phyloP scores from a whole-genome alignment of 2,888 invertebrate species.

The Euspilapteryx auroguttella region DNA sequence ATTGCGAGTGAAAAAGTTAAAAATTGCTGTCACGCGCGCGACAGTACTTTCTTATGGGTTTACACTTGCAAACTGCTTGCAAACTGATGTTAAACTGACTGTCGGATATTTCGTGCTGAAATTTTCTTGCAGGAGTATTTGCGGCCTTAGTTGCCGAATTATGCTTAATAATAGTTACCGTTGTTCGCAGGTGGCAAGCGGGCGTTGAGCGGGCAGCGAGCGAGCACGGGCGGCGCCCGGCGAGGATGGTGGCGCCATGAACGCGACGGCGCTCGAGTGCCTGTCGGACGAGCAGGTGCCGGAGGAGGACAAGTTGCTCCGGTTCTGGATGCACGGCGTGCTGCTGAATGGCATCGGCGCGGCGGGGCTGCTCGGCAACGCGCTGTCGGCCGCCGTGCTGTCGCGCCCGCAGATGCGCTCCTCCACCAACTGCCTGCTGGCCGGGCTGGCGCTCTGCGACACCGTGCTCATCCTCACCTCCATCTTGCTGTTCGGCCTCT shows the following conservation, averaged over 20 bases:
- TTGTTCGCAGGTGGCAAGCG: constrained; percentile 16
- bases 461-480: constrained; percentile 87
- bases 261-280: constrained; percentile 17
- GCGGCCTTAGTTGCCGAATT: no score
- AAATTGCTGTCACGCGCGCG: no score
- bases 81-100: no score
- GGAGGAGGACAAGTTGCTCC: constrained; percentile 62
- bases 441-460: constrained; percentile 93
- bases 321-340: constrained; percentile 82
- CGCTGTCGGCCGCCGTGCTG: constrained; percentile 87
- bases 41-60: no score
- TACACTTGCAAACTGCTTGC: no score
- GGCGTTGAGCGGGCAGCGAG: constrained; percentile 14
- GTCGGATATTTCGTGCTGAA: no score
- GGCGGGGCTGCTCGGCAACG: constrained; percentile 87
- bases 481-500: constrained; percentile 82
- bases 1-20: no score
- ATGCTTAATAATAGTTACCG: no score
- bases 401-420: constrained; percentile 94
- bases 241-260: constrained; percentile 12
- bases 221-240: constrained; percentile 7
- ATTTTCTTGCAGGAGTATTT: no score
- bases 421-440: constrained; percentile 92
- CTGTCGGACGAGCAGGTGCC: constrained; percentile 35
- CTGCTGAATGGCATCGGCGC: constrained; percentile 78